Base-by-base conservation (phyloP, 2,888 invertebrate species). In the Dione vanillae region DNA sequence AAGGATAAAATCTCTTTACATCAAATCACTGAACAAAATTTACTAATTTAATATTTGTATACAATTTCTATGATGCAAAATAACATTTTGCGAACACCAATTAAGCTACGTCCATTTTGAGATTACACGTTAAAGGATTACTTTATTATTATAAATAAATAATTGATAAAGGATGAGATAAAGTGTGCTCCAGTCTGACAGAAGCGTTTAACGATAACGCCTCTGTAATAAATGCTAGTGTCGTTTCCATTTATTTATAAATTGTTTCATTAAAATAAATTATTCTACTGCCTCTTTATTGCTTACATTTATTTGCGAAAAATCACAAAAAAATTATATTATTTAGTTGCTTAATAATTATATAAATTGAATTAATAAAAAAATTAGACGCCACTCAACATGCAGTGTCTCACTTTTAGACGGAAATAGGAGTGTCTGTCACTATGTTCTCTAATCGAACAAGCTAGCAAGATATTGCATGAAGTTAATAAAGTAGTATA, bases 131-230 rank as follows among this genome's bases (percentile, higher is more conserved):
- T n/a, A n/a, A 47, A 47, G 9, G 47, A 47, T 47, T 47, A 47
- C 16, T 47, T 47, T 16, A 47, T 16, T 47, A 47, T n/a, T 16
- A 47, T 47, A 47, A 47, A 47, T 47, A 16, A 47, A 47, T 47
- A 16, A 45, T n/a, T 47, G 9, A 47, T 47, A 47, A 47, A 47
- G 47, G 47, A 16, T 16, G 47, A 16, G 45, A 45, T 45, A 45
- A 45, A 45, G 45, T n/a, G 45, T 14, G 45, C n/a, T 45, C 45
- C 45, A 45, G 14, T 45, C 45, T n/a, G 45, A 43, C n/a, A 45
- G 45, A 45, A 45, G 45, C 47, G 47, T 16, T 47, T 47, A 47
- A 47, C 47, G 47, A 47, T 47, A 47, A 47, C 47, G 47, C 16
- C 47, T 47, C 47, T 47, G 16, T 47, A 47, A 47, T 47, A 47